Conservation (phyloP, 2,797 vertebrate genomes). For the Eutrigla gurnardus region DNA sequence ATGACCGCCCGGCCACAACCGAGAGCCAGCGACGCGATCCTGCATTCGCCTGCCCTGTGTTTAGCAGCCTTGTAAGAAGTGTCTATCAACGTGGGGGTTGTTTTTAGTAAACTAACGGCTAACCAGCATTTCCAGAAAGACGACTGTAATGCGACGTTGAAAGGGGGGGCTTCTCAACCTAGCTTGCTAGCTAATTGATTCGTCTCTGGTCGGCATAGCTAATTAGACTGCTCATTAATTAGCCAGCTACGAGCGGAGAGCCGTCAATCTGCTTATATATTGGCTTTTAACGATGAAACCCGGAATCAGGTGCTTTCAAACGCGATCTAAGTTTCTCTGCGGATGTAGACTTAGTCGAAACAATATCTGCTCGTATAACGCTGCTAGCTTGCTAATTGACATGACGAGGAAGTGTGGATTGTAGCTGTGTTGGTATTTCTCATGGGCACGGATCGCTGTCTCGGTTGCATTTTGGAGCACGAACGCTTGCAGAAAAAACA, state of each 20-base stretch:
- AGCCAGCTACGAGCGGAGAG: conserved; percentile 57
- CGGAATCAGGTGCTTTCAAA: conserved; percentile 33
- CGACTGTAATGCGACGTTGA: conserved; percentile 79
- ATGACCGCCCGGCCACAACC: conserved; percentile 30
- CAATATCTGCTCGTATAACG: conserved; percentile 69
- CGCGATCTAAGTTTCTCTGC: conserved; percentile 10
- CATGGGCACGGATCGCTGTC: conserved; percentile 27
- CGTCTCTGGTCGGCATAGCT: conserved; percentile 77
- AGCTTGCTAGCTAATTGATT: conserved; percentile 86
- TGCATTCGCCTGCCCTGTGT: conserved; percentile 19
- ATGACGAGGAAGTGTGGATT: conserved; percentile 80
- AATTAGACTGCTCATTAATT: conserved; percentile 86
- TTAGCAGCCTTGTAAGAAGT: conserved; percentile 45
- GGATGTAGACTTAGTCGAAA: conserved; percentile 54
- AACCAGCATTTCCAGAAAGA: conserved; percentile 56
- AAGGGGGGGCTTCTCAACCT: conserved; percentile 61
- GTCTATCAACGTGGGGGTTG: conserved; percentile 37
- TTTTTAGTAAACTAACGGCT: conserved; percentile 54
- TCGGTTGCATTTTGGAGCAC: conserved; percentile 21
- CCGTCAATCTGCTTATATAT: conserved; percentile 17
- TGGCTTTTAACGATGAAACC: conserved; percentile 35
- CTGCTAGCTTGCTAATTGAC: conserved; percentile 86
- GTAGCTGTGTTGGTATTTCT: conserved; percentile 78
- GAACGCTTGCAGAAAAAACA: conserved; percentile 22
- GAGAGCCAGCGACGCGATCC: conserved; percentile 13